These are phyloP conservation scores for Octodonta nipae DNA, from an alignment of 2,888 invertebrate species.

Conservation along the genomic window DNA sequence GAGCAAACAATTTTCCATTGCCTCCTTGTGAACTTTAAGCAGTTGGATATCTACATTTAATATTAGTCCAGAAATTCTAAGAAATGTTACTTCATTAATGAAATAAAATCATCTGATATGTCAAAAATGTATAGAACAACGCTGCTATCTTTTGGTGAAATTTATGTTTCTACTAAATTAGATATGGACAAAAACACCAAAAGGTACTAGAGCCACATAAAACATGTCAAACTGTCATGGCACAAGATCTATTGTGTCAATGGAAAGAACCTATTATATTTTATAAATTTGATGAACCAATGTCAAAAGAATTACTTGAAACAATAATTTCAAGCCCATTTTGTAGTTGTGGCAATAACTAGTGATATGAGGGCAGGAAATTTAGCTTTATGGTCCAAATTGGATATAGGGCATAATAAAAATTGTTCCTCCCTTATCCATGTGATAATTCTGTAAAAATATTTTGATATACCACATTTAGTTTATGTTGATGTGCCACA, in stretches of 20 bases:
- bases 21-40: not conserved
- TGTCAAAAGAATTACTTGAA: slow-evolving; percentile 15
- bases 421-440: slow-evolving; percentile 13
- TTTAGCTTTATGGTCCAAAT: slow-evolving; percentile 10
- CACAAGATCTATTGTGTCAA: not conserved
- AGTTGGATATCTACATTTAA: not conserved
- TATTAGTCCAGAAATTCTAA: not conserved
- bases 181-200: not conserved
- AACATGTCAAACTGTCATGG: not conserved
- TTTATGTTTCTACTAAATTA: not conserved
- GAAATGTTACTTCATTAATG: not conserved
- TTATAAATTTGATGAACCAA: slow-evolving; percentile 18
- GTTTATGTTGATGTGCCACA: slow-evolving; percentile 17
- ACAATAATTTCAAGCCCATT: slow-evolving; percentile 13
- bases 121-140: not conserved
- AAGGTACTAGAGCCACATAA: not conserved
- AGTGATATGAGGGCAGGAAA: slow-evolving; percentile 17
- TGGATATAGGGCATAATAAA: slow-evolving; percentile 12
- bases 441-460: slow-evolving; percentile 11
- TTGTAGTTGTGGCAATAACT: slow-evolving; percentile 16
- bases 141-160: not conserved
- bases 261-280: slow-evolving; percentile 14
- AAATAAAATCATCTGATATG: not conserved
- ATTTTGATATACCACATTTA: too few relatives aligned
- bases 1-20: not conserved